Percentiles rank a stretch among this genome's conserved stretches.
phyloP scores from a whole-genome alignment of 2,113 vertebrate species.

The Macaca fascicularis region DNA sequence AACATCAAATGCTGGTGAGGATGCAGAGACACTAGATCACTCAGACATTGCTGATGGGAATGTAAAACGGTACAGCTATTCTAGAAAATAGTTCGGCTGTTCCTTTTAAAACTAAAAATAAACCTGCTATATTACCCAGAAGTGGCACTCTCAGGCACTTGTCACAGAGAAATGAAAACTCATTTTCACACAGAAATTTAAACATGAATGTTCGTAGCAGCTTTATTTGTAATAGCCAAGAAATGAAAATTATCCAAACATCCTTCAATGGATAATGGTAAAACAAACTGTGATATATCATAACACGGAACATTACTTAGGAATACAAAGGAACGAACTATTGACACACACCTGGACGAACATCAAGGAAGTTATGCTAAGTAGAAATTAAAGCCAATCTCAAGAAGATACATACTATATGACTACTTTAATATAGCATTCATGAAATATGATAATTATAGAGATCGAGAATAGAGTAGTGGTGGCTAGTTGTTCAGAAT shows the following conservation, averaged over 20 bases:
- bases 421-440: neutral
- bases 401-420: neutral
- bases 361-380: neutral
- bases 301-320: neutral
- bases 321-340: neutral
- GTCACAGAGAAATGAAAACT: neutral
- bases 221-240: neutral
- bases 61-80: neutral
- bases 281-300: neutral
- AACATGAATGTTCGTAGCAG: neutral
- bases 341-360: neutral
- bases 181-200: neutral
- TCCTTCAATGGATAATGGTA: neutral
- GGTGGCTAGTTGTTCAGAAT: neutral
- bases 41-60: neutral
- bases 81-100: neutral
- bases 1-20: neutral
- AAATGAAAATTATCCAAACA: neutral
- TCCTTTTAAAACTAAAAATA: slow-evolving; percentile 13
- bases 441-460: neutral
- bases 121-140: neutral
- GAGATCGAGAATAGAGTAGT: neutral
- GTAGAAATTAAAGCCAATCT: neutral
- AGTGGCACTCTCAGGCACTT: neutral
- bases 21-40: neutral